These are phyloP conservation scores for Phrynocephalus vlangalii DNA, from an alignment of 2,797 vertebrate genomes.

Conservation along the genomic window DNA sequence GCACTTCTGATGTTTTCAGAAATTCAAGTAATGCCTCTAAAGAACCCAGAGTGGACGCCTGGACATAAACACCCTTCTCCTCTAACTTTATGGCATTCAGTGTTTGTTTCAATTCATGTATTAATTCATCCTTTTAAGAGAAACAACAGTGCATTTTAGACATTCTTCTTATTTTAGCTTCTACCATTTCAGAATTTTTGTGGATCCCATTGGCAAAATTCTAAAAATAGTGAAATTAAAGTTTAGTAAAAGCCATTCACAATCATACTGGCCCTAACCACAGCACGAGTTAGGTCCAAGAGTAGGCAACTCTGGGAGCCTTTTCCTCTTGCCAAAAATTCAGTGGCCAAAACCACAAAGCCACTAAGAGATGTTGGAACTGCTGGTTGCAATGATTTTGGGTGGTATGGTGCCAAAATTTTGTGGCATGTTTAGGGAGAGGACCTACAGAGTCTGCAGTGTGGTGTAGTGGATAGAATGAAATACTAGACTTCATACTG, in stretches of 20 bases:
- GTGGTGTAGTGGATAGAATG: too few species aligned
- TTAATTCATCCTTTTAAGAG: conserved; percentile 88
- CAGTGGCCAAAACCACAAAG: too few species aligned
- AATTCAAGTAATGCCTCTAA: conserved; percentile 98
- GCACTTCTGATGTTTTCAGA: conserved; percentile 95
- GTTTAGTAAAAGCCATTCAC: too few species aligned
- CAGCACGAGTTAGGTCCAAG: background rate
- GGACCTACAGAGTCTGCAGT: too few species aligned
- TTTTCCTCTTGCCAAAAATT: background rate
- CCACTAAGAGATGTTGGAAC: too few species aligned
- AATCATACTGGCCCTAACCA: background rate
- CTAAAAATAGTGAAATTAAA: too few species aligned
- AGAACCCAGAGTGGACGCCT: conserved; percentile 95
- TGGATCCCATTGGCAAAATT: background rate
- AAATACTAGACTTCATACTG: background rate
- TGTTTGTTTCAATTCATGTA: conserved; percentile 95
- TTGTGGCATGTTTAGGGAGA: too few species aligned
- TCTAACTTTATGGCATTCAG: conserved; percentile 95
- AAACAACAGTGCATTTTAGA: conserved; percentile 16
- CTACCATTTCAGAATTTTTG: background rate
- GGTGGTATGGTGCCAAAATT: too few species aligned
- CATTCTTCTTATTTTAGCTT: background rate
- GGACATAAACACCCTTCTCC: conserved; percentile 98
- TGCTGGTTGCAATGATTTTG: too few species aligned
- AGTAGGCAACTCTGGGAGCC: background rate